phyloP scores from a whole-genome alignment of 2,888 invertebrate genomes.

The Pristionchus exspectatus region DNA sequence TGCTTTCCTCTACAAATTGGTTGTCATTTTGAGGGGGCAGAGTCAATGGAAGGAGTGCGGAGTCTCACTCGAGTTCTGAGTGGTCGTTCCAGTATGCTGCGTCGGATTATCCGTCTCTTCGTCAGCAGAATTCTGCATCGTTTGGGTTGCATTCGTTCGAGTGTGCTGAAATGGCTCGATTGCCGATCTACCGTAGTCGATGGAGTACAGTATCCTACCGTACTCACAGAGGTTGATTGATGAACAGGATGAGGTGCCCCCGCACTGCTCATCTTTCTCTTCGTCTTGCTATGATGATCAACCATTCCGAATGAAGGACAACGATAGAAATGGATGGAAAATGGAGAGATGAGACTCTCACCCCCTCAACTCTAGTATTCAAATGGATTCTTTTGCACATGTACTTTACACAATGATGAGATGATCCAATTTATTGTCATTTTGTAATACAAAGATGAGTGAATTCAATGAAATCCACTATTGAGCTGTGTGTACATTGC shows the following conservation, averaged over 20 bases:
- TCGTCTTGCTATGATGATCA: conserved; percentile 32
- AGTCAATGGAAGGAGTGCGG: conserved; percentile 14
- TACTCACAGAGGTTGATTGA: conserved; percentile 5
- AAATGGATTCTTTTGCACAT: neutral
- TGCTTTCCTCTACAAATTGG: conserved; percentile 9
- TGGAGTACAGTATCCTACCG: neutral
- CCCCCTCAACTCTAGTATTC: neutral
- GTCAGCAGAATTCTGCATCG: conserved; percentile 22
- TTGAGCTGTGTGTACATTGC: conserved; percentile 10
- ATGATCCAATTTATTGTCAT: neutral
- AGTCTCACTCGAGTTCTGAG: conserved; percentile 9
- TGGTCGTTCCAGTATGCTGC: neutral
- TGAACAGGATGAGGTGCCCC: neutral
- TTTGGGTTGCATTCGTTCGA: conserved; percentile 25
- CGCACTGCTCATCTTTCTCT: neutral
- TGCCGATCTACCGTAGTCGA: neutral
- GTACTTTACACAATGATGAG: neutral
- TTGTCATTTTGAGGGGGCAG: neutral
- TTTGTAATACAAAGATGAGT: neutral
- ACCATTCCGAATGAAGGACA: neutral
- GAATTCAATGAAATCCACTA: neutral
- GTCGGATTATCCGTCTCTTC: conserved; percentile 39
- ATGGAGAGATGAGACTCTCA: neutral
- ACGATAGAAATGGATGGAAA: neutral
- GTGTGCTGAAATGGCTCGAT: neutral